These are phyloP conservation scores for Megalops cyprinoides DNA, from an alignment of 2,797 vertebrate species.

Conservation along the genomic window DNA sequence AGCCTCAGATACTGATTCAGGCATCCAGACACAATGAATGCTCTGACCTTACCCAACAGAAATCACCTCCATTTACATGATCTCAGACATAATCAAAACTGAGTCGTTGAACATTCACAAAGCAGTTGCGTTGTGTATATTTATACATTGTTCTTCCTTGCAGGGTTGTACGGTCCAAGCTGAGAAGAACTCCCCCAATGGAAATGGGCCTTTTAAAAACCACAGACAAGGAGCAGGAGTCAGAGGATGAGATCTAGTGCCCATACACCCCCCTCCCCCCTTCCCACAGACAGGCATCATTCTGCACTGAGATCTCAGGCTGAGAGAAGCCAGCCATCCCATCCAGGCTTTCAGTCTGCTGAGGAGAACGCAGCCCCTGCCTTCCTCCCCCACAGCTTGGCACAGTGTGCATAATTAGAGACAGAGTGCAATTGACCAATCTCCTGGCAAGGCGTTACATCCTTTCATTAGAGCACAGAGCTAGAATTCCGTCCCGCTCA, in stretches of 20 bases:
- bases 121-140: neutral
- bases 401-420: neutral
- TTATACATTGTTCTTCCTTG: conserved; percentile 27
- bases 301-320: neutral
- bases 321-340: neutral
- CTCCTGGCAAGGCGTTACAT: neutral
- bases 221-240: conserved; percentile 82
- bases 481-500: neutral
- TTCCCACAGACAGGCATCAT: neutral
- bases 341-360: neutral
- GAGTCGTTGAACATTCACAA: neutral
- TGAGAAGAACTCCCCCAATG: conserved; percentile 80
- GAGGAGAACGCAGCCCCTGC: neutral
- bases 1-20: neutral
- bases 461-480: neutral
- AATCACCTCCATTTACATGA: neutral
- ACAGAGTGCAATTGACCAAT: neutral
- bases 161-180: conserved; percentile 81
- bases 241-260: conserved; percentile 85
- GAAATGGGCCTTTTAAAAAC: conserved; percentile 91
- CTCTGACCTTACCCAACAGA: neutral
- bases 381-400: neutral
- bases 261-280: neutral
- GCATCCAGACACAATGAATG: neutral
- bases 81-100: neutral